Base-by-base conservation (phyloP, 2,113 vertebrate genomes). In the Vidua macroura region DNA sequence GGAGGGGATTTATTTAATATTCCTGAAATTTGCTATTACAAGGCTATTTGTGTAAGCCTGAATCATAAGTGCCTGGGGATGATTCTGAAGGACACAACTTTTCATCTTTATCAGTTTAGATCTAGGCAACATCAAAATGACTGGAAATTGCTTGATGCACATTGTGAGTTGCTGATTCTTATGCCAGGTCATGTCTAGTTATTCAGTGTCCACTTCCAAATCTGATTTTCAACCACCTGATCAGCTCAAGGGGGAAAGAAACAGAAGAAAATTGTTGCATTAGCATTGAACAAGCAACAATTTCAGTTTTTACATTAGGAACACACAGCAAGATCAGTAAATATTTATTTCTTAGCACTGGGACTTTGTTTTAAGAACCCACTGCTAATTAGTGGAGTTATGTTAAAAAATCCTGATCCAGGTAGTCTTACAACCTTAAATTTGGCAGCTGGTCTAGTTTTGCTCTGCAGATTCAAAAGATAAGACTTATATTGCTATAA, bases 171-270 rank as follows among this genome's bases (percentile, higher is more conserved):
- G 24, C 4, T 67, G 24, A 31, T 51, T 13, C 11, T 44, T 59
- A 44, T 53, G 31, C 52, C 16, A 27, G 24, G 11, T 11, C 31
- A 46, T 17, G 6, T 48, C 21, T 58, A 28, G 10, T 30, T 46
- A 49, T 41, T 44, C 39, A 79, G 4, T 60, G 22, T 80, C 10
- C 23, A 15, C 15, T 75, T 52, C 4, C 22, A 58, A 58, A 7
- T 51, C 30, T 0, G 2, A 25, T 64, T 78, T 37, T 52, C 23
- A 41, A 19, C 8, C 0, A 2, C 14, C 6, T 44, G 14, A 43
- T 55, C 23, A 56, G 8, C 5, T 76, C 43, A 84, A 66, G 14
- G 4, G 18, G 12, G 1, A 5, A 31, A 15, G 35, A 52, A 48
- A 1, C 16, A 16, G 16, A 27, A 37, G 3, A 20, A 52, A 41